Evolutionary conservation across 1,140 invertebrate species (phyloP), one percentile per base, ranked within the genome.

Genomic region (Lordiphosa clarofinis): DNA sequence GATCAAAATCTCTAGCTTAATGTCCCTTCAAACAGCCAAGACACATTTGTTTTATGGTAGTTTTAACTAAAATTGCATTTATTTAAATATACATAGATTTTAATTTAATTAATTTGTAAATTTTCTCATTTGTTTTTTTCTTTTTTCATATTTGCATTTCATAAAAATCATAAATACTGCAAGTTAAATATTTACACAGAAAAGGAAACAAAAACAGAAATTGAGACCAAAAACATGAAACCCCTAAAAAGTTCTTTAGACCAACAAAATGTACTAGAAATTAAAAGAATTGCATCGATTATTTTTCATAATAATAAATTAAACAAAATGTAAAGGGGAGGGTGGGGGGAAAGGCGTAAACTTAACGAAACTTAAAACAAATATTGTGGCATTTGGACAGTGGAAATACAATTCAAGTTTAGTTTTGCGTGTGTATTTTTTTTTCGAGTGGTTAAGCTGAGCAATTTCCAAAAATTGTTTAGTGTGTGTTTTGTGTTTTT

Each of bases 11-110:
- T 15, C 15, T 15, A 15, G 2, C 15, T 15, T 15, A 15, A n/a
- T n/a, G n/a, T n/a, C n/a, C n/a, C n/a, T n/a, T n/a, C n/a, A n/a
- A n/a, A n/a, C n/a, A n/a, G n/a, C n/a, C n/a, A n/a, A n/a, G 5
- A 12, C 19, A 4, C 10, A 1, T 6, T 24, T 24, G 4, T 5
- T 58, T 44, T 15, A 43, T 60, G 59, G 35, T 71, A 67, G 59
- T 82, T 81, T 81, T 82, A 81, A 81, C 76, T 81, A 81, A 81
- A 81, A 81, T 81, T 81, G 76, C 76, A 82, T 82, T 82, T 82
- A 82, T 82, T 84, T 78, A 82, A 76, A 65, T 72, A 62, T 56
- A 73, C 69, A 76, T 72, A 84, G 69, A 64, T 65, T 66, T 86
- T 78, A 76, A 84, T 73, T 78, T 63, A 86, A 66, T 73, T 78